Base-by-base conservation (phyloP, 2,888 invertebrate genomes). In the Sphaerophoria taeniata region DNA sequence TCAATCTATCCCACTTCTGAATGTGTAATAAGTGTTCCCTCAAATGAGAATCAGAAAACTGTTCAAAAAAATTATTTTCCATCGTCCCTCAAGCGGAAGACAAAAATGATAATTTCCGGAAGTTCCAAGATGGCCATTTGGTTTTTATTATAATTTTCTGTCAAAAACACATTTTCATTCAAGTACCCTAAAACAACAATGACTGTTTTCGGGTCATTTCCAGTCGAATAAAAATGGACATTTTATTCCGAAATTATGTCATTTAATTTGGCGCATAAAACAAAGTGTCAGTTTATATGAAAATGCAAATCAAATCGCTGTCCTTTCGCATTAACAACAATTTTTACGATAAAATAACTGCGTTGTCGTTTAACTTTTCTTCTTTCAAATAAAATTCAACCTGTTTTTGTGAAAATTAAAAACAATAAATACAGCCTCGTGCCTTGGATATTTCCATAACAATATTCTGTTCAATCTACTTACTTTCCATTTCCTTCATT, bases 381-480 rank as follows among this genome's bases (percentile, higher is more conserved):
- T n/a, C n/a, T n/a, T n/a, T n/a, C n/a, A n/a, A n/a, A 14, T 47
- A 47, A 14, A 63, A 63, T 65, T 34, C 34, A 63, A 63, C 14
- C 47, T 34, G 11, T 12, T 49, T 65, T 49, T 49, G 14, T 65
- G 49, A 65, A 65, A 65, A 65, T 49, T 65, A 65, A 49, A 65
- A 49, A 65, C 47, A 65, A 65, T 65, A 65, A 65, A 65, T 65
- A 47, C 9, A 47, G 36, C 34, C 45, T 60, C 34, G 34, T 16
- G 14, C 7, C 63, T 14, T 49, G 24, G 69, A 58, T 16, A 82
- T 72, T 73, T 73, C 77, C 82, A 82, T 77, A 73, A 73, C 49
- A 77, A 77, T 77, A 82, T 77, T 82, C 70, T 73, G 49, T 67
- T 77, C 71, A 83, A 78, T 71, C 78, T 79, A 65, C 74, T 83